Conservation (phyloP, 2,888 invertebrate species). For the Drosophila helvetica region DNA sequence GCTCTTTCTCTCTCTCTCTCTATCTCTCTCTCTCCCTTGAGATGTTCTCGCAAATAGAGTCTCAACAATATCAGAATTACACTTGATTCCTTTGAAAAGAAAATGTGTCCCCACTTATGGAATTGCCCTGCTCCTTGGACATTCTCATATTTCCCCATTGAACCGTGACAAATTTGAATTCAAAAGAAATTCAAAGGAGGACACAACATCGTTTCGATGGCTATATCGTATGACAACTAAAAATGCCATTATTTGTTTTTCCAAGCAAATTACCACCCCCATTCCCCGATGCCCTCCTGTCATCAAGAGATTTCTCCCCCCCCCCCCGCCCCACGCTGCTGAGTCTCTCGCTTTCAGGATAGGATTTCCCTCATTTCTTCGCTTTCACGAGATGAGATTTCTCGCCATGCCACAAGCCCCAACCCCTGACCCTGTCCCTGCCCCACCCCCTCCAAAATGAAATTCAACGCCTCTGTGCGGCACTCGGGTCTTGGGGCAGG, state of each 20-base stretch:
- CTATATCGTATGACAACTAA: conserved; percentile 41
- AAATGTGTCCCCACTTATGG: no score
- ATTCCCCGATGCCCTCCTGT: background rate
- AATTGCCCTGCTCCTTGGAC: background rate
- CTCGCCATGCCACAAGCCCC: background rate
- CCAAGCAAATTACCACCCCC: conserved; percentile 32
- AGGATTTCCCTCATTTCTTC: background rate
- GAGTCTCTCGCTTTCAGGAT: conserved; percentile 1
- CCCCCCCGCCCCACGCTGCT: no score
- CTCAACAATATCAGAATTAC: no score
- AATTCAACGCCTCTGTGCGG: conserved; percentile 25
- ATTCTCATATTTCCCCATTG: conserved; percentile 29
- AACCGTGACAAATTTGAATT: conserved; percentile 32
- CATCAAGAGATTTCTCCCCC: conserved; percentile 14
- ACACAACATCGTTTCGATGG: conserved; percentile 13
- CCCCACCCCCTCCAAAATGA: conserved; percentile 1
- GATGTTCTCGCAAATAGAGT: no score
- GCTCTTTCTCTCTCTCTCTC: no score
- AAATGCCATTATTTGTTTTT: conserved; percentile 45
- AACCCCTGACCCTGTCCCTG: background rate
- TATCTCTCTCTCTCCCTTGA: no score
- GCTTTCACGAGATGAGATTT: conserved; percentile 26
- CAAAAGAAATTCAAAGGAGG: conserved; percentile 8
- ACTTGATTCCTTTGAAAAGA: no score
- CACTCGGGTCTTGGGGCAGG: conserved; percentile 6